Evolutionary conservation across 2,113 vertebrate genomes (phyloP).

Genomic region (Ameiurus melas): DNA sequence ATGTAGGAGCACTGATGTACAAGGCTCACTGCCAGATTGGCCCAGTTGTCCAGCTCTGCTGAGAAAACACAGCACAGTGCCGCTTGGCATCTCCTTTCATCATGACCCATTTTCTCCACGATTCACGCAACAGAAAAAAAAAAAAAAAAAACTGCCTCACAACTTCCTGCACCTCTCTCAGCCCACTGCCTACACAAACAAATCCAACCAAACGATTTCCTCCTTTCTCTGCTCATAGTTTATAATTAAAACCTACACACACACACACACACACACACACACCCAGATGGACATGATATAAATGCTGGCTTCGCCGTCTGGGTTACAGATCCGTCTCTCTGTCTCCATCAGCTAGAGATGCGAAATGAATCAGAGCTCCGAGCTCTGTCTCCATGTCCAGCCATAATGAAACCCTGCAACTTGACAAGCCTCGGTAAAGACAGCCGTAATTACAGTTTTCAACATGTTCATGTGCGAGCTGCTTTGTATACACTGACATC

Average conservation of each 20-base stretch:
- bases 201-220: slow-evolving; percentile 32
- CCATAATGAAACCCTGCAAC: slow-evolving; percentile 56
- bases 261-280: background rate
- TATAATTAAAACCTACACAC: slow-evolving; percentile 10
- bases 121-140: slow-evolving; percentile 25
- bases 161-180: slow-evolving; percentile 31
- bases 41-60: slow-evolving; percentile 33
- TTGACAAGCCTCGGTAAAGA: slow-evolving; percentile 46
- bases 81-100: slow-evolving; percentile 32
- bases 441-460: slow-evolving; percentile 57
- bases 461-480: slow-evolving; percentile 40
- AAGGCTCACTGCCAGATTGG: slow-evolving; percentile 20
- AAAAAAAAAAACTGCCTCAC: background rate
- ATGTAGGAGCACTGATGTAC: slow-evolving; percentile 18
- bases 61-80: slow-evolving; percentile 37
- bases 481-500: slow-evolving; percentile 53
- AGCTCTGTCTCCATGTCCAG: background rate
- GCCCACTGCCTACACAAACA: slow-evolving; percentile 25
- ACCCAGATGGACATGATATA: slow-evolving; percentile 46
- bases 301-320: slow-evolving; percentile 46
- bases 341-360: slow-evolving; percentile 36
- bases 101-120: slow-evolving; percentile 42
- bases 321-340: slow-evolving; percentile 48
- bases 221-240: slow-evolving; percentile 28
- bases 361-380: slow-evolving; percentile 41